A percentile compares a stretch with the other conserved stretches of the same genome.
These are phyloP conservation scores for Menidia beryllina DNA, from an alignment of 2,113 vertebrate species.

Conservation along the genomic window DNA sequence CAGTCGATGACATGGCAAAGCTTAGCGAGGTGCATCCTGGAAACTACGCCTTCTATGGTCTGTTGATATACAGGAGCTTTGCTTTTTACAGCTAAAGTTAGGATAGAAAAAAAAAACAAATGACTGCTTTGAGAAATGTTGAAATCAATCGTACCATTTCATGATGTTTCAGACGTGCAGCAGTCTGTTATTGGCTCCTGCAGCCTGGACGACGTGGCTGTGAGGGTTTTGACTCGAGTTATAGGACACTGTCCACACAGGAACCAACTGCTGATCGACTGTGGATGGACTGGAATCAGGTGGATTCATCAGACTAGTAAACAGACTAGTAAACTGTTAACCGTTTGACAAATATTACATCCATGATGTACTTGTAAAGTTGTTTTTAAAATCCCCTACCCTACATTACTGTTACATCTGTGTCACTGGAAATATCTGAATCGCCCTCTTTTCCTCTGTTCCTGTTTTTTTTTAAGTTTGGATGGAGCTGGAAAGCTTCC, in stretches of 20 bases:
- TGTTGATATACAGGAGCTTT: slow-evolving; percentile 59
- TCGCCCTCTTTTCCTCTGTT: slow-evolving; percentile 6
- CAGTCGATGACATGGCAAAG: slow-evolving; percentile 83
- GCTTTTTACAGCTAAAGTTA: too few species aligned
- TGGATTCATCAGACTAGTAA: slow-evolving; percentile 19
- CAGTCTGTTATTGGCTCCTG: slow-evolving; percentile 87
- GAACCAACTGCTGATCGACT: slow-evolving; percentile 87
- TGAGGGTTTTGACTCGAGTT: slow-evolving; percentile 85
- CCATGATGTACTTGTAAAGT: not conserved
- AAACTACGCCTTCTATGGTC: slow-evolving; percentile 88
- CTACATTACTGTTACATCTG: not conserved
- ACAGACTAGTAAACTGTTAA: not conserved
- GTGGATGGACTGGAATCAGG: slow-evolving; percentile 84
- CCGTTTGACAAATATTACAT: not conserved
- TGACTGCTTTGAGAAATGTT: too few species aligned
- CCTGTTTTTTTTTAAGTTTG: slow-evolving; percentile 72
- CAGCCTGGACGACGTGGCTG: slow-evolving; percentile 83
- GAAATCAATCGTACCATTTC: too few species aligned
- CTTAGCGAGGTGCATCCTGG: slow-evolving; percentile 89
- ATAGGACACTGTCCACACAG: slow-evolving; percentile 85
- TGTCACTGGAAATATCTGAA: not conserved
- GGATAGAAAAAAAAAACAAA: not conserved
- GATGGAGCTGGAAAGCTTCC: slow-evolving; percentile 79
- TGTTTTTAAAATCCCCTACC: not conserved
- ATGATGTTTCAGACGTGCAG: slow-evolving; percentile 82